Evolutionary conservation across 2,888 invertebrate species (phyloP).

Genomic region (Cynaeus angustus): DNA sequence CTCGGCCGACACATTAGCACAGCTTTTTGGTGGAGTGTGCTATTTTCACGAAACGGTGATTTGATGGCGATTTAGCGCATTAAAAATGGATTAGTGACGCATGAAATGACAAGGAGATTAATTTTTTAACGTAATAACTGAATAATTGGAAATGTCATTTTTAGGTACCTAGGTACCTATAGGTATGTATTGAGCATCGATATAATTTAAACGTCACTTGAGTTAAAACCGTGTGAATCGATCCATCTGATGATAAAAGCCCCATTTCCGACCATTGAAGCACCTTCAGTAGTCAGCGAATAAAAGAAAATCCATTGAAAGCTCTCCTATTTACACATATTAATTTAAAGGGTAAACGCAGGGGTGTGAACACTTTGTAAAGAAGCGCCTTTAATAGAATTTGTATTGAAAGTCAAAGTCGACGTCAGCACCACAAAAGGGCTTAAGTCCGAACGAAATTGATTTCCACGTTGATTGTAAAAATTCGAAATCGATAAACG

Average conservation of each 20-base stretch:
- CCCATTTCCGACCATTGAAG: constrained; percentile 12
- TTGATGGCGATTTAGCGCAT: constrained; percentile 20
- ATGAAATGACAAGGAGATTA: constrained; percentile 5
- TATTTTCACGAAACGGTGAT: constrained; percentile 33
- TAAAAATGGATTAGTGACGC: constrained; percentile 20
- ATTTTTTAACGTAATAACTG: background rate
- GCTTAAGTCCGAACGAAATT: constrained; percentile 46
- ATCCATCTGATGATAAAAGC: constrained; percentile 23
- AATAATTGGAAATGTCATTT: no score
- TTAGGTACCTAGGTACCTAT: no score
- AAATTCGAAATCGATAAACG: constrained; percentile 26
- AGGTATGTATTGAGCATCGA: no score
- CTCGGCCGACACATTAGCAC: constrained; percentile 13
- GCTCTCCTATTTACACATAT: constrained; percentile 43
- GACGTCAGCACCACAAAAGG: constrained; percentile 57
- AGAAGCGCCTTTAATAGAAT: constrained; percentile 58
- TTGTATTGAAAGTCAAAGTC: constrained; percentile 60
- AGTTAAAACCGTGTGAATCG: constrained; percentile 9
- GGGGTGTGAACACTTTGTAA: constrained; percentile 58
- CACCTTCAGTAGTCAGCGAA: constrained; percentile 13
- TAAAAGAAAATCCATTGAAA: constrained; percentile 21
- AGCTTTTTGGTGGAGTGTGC: constrained; percentile 12
- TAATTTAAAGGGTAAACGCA: constrained; percentile 55
- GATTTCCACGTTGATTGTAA: constrained; percentile 44
- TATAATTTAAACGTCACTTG: background rate